Evolutionary conservation across 1,140 invertebrate genomes (phyloP), one percentile per base, ranked within the genome.

Genomic region (Dendrolimus punctatus): DNA sequence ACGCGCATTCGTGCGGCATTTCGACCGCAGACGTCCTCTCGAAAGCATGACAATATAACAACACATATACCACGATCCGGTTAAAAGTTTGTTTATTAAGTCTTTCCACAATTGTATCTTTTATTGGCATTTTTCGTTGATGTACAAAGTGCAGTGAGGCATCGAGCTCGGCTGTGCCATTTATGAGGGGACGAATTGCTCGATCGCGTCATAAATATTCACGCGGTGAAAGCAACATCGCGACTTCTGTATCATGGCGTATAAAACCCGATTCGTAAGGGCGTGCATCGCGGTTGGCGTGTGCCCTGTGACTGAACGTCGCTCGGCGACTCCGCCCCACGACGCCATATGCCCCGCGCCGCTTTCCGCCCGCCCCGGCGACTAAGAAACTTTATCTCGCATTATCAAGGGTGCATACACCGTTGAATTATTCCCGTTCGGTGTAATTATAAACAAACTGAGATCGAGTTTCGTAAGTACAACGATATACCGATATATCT

Each of bases 1-100:
- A 86, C 49, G 76, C 80, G 68, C 83, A 86, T 62, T 86, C 83
- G 63, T 83, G 80, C 64, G 83, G 83, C 80, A 80, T 82, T 62
- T 84, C 82, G 40, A 66, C 73, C 61, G 80, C 73, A 51, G 55
- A 61, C 60, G 64, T 71, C 61, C 62, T 76, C 55, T 77, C 73
- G 62, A 73, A 56, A 58, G 67, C 79, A 84, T 84, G 70, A 56
- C 71, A 82, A 58, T 76, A 85, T 56, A 85, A 81, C 60, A 85
- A 75, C 82, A 84, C 82, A 70, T 73, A 83, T 80, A 85, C 82
- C 74, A 83, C 61, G 40, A 84, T 73, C 67, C 68, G 66, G 64
- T 76, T 75, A 60, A 82, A 80, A 76, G 70, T 81, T 77, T 73
- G 70, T 46, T 54, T 66, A 43, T 77, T 66, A 58, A 82, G 81